These are phyloP conservation scores for Odocoileus hemionus DNA, from an alignment of 2,113 vertebrate species.

Conservation along the genomic window DNA sequence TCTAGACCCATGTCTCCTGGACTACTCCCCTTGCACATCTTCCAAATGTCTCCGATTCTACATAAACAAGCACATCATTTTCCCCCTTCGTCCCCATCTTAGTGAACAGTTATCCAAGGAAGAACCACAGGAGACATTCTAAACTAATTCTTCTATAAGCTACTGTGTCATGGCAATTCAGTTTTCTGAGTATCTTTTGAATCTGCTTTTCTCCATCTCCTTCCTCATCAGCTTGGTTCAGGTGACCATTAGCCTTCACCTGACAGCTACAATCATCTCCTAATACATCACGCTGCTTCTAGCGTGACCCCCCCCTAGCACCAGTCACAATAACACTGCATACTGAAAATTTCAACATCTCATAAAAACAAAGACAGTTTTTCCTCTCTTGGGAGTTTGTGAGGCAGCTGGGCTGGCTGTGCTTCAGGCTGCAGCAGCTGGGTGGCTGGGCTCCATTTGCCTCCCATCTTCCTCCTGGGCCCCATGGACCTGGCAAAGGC, in stretches of 20 bases:
- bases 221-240: background rate
- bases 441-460: background rate
- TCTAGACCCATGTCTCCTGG: background rate
- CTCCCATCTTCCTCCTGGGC: background rate
- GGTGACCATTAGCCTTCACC: background rate
- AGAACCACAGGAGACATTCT: background rate
- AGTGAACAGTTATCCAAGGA: background rate
- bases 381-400: background rate
- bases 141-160: background rate
- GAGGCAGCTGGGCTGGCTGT: background rate
- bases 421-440: conserved; percentile 23
- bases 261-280: background rate
- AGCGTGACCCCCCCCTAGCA: background rate
- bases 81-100: background rate
- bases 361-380: background rate
- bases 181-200: background rate
- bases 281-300: background rate
- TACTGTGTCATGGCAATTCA: background rate
- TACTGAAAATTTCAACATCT: background rate
- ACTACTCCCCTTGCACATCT: background rate
- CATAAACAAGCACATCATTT: background rate
- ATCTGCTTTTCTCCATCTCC: background rate
- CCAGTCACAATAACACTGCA: background rate
- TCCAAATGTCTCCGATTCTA: background rate
- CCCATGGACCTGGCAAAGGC: background rate